phyloP scores from a whole-genome alignment of 2,888 invertebrate species.

The Oxytorus armatus region DNA sequence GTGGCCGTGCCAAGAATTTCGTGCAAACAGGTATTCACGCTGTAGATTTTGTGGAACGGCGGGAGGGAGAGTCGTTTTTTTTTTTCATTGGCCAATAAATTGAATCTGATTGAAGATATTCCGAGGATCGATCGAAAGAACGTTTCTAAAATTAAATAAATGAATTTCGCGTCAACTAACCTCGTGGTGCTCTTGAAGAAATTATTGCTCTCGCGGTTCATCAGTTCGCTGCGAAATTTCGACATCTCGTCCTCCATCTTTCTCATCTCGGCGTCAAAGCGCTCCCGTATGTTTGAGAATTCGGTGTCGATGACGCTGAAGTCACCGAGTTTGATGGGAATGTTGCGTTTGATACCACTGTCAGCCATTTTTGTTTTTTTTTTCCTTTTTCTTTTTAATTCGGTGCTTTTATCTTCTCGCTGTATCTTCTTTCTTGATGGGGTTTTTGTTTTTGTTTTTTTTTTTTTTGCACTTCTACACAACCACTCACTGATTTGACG shows the following conservation, averaged over 20 bases:
- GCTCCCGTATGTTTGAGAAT: constrained; percentile 97
- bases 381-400: constrained; percentile 23
- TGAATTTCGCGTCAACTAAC: constrained; percentile 84
- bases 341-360: constrained; percentile 93
- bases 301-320: constrained; percentile 98
- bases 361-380: constrained; percentile 89
- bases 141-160: background rate
- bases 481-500: constrained; percentile 49
- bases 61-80: background rate
- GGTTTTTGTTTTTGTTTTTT: constrained; percentile 9
- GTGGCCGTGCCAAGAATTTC: constrained; percentile 47
- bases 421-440: constrained; percentile 13
- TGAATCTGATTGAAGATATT: background rate
- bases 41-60: background rate
- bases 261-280: constrained; percentile 98
- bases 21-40: background rate
- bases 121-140: background rate
- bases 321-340: constrained; percentile 97
- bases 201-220: constrained; percentile 96
- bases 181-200: constrained; percentile 96
- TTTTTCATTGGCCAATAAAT: background rate
- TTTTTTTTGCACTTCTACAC: constrained; percentile 49
- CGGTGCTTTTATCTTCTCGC: background rate
- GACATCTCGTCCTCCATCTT: constrained; percentile 99
- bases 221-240: constrained; percentile 95